Base-by-base conservation (phyloP, 2,888 invertebrate genomes). In the Emmelina monodactyla region DNA sequence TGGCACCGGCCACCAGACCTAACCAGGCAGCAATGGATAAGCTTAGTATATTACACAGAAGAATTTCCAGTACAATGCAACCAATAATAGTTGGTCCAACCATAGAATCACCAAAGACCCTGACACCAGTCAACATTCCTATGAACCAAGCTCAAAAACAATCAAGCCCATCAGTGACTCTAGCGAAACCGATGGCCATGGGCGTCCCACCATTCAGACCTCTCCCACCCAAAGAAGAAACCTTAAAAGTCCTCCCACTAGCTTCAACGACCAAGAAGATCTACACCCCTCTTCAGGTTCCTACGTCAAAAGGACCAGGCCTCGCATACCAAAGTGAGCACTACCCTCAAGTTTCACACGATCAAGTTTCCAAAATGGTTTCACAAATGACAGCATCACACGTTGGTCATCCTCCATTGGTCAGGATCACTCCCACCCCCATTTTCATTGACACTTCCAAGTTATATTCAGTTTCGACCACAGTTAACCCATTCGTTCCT, bases 161-260 rank as follows among this genome's bases (percentile, higher is more conserved):
- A 49, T 37, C 39, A 4, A 51, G 55, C 3, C 63, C 67, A 11
- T 47, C 64, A 1, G 44, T 67, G 9, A 79, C 83, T 10, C 68
- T 83, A 59, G 83, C 82, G 1, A 81, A 83, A 34, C 82, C 83
- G 1, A 58, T 83, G 48, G 78, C 82, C 2, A 68, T 84, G 65
- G 84, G 84, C 6, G 85, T 92, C 6, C 92, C 92, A 19, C 87
- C 90, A 0, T 92, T 92, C 66, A 88, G 84, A 55, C 92, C 92
- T 0, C 80, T 92, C 43, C 90, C 91, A 29, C 84, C 87, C 2
- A 79, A 79, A 53, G 76, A 79, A 43, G 76, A 78, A 14, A 85
- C 84, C 5, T 78, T 84, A 36, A 68, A 78, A 53, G 81, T 82
- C 15, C 58, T 82, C 31, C 83, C 83, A 11, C 62, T 82, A 36